Evolutionary conservation across 2,888 invertebrate species (phyloP).

Genomic region (Helicoverpa assulta): DNA sequence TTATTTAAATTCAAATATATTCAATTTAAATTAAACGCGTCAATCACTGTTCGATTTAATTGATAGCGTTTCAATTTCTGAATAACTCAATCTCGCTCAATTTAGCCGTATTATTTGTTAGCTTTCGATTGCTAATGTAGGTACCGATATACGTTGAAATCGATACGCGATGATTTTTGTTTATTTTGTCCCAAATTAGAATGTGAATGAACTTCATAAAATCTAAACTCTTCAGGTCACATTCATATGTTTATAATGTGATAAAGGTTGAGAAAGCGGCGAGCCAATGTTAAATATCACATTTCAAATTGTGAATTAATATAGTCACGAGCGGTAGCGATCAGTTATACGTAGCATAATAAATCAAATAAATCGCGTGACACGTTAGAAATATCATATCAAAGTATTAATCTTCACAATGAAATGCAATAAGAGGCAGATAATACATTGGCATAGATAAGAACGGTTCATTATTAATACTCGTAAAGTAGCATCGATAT

Average conservation of each 20-base stretch:
- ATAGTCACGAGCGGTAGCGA: slow-evolving; percentile 9
- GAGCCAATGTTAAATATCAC: not conserved
- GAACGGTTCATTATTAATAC: slow-evolving; percentile 45
- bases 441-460: slow-evolving; percentile 43
- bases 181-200: slow-evolving; percentile 19
- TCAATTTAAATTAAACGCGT: slow-evolving; percentile 62
- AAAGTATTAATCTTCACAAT: slow-evolving; percentile 32
- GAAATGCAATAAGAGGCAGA: slow-evolving; percentile 37
- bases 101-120: slow-evolving; percentile 52
- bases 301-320: not conserved
- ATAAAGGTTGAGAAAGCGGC: not conserved
- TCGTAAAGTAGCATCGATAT: slow-evolving; percentile 54
- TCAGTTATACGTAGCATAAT: slow-evolving; percentile 24
- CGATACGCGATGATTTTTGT: slow-evolving; percentile 8
- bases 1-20: slow-evolving; percentile 61
- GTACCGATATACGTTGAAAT: slow-evolving; percentile 4
- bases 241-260: not conserved
- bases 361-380: slow-evolving; percentile 36
- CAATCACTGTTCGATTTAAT: slow-evolving; percentile 56
- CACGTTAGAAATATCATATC: slow-evolving; percentile 38
- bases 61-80: slow-evolving; percentile 50
- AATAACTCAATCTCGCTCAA: slow-evolving; percentile 52
- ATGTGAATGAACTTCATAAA: not conserved
- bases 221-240: not conserved
- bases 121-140: slow-evolving; percentile 25